Evolutionary conservation across 1,140 invertebrate genomes (phyloP).

Genomic region (Drosophila quadrilineata): DNA sequence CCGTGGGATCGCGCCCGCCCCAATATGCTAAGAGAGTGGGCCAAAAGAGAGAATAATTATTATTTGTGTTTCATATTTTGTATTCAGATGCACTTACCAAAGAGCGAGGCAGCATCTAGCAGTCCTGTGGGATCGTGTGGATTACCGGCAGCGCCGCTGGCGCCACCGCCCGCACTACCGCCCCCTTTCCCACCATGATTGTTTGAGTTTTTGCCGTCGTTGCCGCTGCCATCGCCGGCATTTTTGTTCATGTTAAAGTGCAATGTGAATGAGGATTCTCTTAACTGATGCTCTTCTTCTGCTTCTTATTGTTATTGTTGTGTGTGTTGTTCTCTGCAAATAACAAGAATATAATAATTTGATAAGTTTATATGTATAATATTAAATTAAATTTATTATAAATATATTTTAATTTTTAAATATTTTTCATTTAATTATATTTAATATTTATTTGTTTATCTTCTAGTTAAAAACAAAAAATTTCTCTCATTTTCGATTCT

Average conservation of each 20-base stretch:
- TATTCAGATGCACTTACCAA: constrained; percentile 81
- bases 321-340: constrained; percentile 28
- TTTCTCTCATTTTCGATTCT: too few species aligned
- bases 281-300: constrained; percentile 1
- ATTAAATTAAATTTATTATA: too few species aligned
- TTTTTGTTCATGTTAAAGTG: constrained; percentile 80
- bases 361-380: too few species aligned
- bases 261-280: constrained; percentile 13
- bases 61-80: background rate
- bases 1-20: constrained; percentile 84
- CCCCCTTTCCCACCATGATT: constrained; percentile 54
- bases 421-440: too few species aligned
- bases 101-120: constrained; percentile 86
- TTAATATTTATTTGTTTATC: constrained; percentile 26
- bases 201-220: constrained; percentile 72
- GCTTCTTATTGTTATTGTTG: constrained; percentile 8
- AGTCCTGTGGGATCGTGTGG: constrained; percentile 82
- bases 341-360: too few species aligned
- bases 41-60: background rate
- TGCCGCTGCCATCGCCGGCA: constrained; percentile 77
- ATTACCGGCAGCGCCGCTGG: constrained; percentile 48
- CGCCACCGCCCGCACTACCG: constrained; percentile 57
- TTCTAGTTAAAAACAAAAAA: constrained; percentile 25
- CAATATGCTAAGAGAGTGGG: constrained; percentile 85
- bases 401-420: too few species aligned